phyloP scores from a whole-genome alignment of 2,888 invertebrate species.

The Eupithecia abbreviata region DNA sequence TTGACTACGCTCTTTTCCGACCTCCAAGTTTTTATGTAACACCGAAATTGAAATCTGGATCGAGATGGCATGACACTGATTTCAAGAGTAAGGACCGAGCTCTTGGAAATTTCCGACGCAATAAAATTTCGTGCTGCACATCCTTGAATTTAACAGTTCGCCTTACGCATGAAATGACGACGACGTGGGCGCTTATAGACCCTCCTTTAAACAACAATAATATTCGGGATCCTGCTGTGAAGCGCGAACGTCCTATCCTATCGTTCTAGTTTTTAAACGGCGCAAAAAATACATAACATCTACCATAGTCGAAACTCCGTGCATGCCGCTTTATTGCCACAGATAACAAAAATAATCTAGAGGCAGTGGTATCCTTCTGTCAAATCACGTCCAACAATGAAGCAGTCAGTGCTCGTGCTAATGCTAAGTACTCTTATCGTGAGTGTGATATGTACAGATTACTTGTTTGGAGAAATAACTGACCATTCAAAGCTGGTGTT shows the following conservation, averaged over 20 bases:
- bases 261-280: conserved; percentile 20
- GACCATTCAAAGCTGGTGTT: conserved; percentile 45
- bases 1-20: neutral
- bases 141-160: conserved; percentile 38
- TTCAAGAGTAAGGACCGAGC: neutral
- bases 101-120: conserved; percentile 22
- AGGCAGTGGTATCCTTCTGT: conserved; percentile 13
- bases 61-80: neutral
- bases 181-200: conserved; percentile 36
- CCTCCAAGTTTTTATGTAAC: neutral
- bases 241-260: conserved; percentile 30
- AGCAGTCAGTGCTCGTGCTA: conserved; percentile 39
- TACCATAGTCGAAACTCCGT: conserved; percentile 15
- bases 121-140: conserved; percentile 44
- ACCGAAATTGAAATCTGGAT: neutral
- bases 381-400: conserved; percentile 36
- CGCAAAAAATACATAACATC: conserved; percentile 17
- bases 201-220: conserved; percentile 31
- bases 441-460: conserved; percentile 53
- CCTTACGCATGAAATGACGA: conserved; percentile 35
- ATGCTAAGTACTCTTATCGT: conserved; percentile 45
- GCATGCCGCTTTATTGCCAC: conserved; percentile 27
- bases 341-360: conserved; percentile 27
- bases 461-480: conserved; percentile 56
- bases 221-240: conserved; percentile 41